Percentiles rank a stretch among this genome's conserved stretches.
Conservation (phyloP, 2,888 invertebrate genomes). For the Liopterus haemorrhoidalis region DNA sequence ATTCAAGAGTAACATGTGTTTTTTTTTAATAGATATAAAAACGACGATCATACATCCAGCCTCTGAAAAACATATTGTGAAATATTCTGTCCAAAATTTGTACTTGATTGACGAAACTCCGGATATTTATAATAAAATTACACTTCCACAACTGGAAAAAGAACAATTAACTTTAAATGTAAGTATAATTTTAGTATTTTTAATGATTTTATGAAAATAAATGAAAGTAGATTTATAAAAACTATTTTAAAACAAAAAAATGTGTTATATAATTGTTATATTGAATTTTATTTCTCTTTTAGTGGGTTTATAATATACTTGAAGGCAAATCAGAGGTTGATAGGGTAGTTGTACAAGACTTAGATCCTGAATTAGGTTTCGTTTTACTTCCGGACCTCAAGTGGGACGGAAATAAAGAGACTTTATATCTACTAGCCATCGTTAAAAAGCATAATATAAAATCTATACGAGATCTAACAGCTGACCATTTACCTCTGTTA, state of each 20-base stretch:
- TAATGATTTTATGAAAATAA: conserved; percentile 17
- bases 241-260: background rate
- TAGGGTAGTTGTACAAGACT: conserved; percentile 76
- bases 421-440: conserved; percentile 81
- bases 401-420: conserved; percentile 82
- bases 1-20: conserved; percentile 10
- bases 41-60: conserved; percentile 90
- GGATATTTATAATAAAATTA: conserved; percentile 70
- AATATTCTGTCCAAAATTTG: conserved; percentile 69
- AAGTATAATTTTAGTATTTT: conserved; percentile 32
- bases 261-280: conserved; percentile 11
- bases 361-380: conserved; percentile 74
- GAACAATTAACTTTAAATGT: conserved; percentile 78
- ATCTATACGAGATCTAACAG: conserved; percentile 78
- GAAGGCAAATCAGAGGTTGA: conserved; percentile 87
- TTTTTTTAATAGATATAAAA: conserved; percentile 79
- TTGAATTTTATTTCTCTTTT: conserved; percentile 40
- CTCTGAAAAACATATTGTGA: conserved; percentile 83
- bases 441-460: conserved; percentile 66
- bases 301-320: conserved; percentile 98
- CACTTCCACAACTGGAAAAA: conserved; percentile 67
- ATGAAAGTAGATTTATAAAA: conserved; percentile 6
- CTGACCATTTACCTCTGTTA: conserved; percentile 71
- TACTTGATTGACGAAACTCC: conserved; percentile 81
- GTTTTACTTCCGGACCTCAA: conserved; percentile 90